phyloP scores from a whole-genome alignment of 2,888 invertebrate genomes.

The Eupelmus urozonus region DNA sequence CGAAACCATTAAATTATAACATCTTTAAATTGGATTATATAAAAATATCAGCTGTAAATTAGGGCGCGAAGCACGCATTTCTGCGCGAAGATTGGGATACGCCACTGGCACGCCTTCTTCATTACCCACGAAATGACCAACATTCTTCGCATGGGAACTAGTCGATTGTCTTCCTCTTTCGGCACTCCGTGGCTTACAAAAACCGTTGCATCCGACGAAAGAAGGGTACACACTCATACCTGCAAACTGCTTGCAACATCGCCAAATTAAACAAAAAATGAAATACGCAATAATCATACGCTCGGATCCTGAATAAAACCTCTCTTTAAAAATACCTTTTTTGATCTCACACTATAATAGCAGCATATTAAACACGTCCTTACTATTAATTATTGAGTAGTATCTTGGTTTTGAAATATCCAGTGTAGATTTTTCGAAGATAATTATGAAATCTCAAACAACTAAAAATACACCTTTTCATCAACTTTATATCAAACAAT shows the following conservation, averaged over 20 bases:
- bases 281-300: constrained; percentile 26
- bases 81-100: constrained; percentile 29
- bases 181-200: constrained; percentile 58
- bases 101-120: constrained; percentile 63
- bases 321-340: not conserved
- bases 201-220: constrained; percentile 54
- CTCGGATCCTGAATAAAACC: not conserved
- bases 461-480: too few species aligned
- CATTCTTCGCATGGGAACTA: constrained; percentile 66
- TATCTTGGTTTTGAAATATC: too few species aligned
- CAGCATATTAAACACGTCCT: too few species aligned
- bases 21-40: not conserved
- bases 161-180: constrained; percentile 66
- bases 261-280: constrained; percentile 48
- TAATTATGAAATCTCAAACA: too few species aligned
- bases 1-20: too few species aligned
- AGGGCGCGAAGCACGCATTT: constrained; percentile 10
- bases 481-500: too few species aligned
- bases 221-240: constrained; percentile 38
- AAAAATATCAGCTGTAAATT: not conserved
- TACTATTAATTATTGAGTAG: too few species aligned
- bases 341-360: too few species aligned
- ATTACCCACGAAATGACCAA: constrained; percentile 65
- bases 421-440: too few species aligned
- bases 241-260: constrained; percentile 43